Conservation (phyloP, 2,113 vertebrate species). For the Nestor notabilis region DNA sequence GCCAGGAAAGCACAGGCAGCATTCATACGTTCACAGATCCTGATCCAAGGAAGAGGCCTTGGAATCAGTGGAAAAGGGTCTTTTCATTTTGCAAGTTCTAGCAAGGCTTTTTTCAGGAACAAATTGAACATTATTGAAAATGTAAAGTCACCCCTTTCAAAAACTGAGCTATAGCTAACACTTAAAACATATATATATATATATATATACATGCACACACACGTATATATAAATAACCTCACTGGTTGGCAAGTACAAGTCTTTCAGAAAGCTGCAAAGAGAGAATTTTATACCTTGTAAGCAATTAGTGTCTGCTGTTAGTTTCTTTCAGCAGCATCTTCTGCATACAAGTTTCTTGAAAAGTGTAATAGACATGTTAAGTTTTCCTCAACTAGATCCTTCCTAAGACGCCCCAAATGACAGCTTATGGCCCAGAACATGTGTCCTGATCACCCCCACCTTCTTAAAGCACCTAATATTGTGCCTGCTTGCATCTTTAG, state of each 20-base stretch:
- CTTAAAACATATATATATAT: not conserved
- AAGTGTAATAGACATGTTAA: not conserved
- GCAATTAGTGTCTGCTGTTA: not conserved
- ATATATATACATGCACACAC: no score
- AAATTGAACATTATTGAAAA: not conserved
- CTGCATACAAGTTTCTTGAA: not conserved
- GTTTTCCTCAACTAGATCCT: not conserved
- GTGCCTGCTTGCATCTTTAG: not conserved
- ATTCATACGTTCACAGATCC: fast-evolving
- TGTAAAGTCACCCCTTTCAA: not conserved
- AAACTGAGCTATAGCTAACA: not conserved
- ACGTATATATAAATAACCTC: not conserved
- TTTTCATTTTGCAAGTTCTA: not conserved
- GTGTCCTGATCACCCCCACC: not conserved
- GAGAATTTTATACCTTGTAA: not conserved
- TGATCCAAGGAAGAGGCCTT: not conserved
- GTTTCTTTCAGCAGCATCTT: not conserved
- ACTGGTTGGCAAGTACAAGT: not conserved
- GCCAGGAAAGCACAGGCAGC: no score
- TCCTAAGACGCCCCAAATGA: not conserved
- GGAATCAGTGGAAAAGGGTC: not conserved
- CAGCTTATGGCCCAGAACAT: not conserved
- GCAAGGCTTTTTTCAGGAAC: not conserved
- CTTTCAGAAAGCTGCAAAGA: not conserved
- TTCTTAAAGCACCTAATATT: not conserved